Percentiles rank a stretch among this genome's conserved stretches.
Evolutionary conservation across 2,113 vertebrate species (phyloP).

Genomic region (Orientallactaga bullata): DNA sequence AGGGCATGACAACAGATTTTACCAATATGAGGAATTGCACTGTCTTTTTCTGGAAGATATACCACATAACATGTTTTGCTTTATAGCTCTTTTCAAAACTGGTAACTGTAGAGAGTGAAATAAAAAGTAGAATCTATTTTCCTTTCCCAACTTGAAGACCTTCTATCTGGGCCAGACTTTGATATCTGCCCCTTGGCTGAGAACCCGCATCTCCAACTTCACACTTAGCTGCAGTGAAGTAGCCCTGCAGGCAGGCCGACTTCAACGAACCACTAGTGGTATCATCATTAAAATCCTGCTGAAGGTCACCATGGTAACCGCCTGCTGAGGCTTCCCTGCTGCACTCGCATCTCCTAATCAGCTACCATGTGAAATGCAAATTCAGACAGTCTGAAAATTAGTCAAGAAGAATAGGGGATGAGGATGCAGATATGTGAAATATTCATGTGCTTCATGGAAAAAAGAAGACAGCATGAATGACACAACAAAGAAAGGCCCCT

Average conservation of each 20-base stretch:
- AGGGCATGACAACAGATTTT: constrained; percentile 42
- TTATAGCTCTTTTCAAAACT: constrained; percentile 65
- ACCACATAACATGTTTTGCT: constrained; percentile 62
- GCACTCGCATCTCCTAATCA: constrained; percentile 93
- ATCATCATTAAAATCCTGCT: constrained; percentile 97
- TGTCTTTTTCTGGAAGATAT: constrained; percentile 55
- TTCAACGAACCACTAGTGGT: constrained; percentile 93
- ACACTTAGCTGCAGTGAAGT: constrained; percentile 91
- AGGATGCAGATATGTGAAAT: constrained; percentile 99
- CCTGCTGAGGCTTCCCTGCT: constrained; percentile 94
- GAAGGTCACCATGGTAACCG: constrained; percentile 98
- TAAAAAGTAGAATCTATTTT: constrained; percentile 79
- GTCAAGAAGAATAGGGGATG: constrained; percentile 95
- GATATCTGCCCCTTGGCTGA: constrained; percentile 91
- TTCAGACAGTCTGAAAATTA: constrained; percentile 99
- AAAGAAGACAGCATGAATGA: constrained; percentile 96
- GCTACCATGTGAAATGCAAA: constrained; percentile 99
- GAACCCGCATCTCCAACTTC: constrained; percentile 88
- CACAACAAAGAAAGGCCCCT: constrained; percentile 99
- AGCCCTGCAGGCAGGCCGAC: constrained; percentile 94
- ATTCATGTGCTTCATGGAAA: constrained; percentile 95
- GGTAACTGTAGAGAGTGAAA: constrained; percentile 70
- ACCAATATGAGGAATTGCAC: neutral
- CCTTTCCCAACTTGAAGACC: constrained; percentile 84
- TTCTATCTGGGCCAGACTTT: constrained; percentile 89